Evolutionary conservation across 2,797 vertebrate species (phyloP), one percentile per base, ranked within the genome.

Genomic region (Phrynocephalus vlangalii): DNA sequence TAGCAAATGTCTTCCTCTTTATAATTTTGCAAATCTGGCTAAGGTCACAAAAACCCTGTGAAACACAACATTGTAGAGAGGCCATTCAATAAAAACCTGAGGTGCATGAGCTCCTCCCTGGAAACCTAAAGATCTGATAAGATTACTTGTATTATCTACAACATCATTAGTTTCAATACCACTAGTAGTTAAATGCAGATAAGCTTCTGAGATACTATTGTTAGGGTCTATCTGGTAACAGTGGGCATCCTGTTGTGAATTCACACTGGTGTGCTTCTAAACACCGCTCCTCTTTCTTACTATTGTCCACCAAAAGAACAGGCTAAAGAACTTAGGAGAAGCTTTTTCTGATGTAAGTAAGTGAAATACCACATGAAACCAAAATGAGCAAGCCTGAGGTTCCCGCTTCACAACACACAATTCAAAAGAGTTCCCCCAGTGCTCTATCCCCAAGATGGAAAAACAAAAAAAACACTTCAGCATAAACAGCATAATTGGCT

Each of bases 121-220:
- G 82, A 84, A 88, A 77, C 50, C 76, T 86, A 56, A 79, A 1
- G 15, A 80, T 84, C 89, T 52, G 92, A 94, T 94, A 94, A 94
- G 87, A 76, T 73, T 87, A 92, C 83, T 90, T 91, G 92, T 90
- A 92, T 93, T 94, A 94, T 94, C 94, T 89, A 91, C 90, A 92
- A 92, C 93, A 93, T 93, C 93, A 88, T 95, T 94, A 93, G 83
- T 78, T 89, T 95, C 94, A 94, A 94, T 88, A 81, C 91, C 88
- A 91, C 86, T 48, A 85, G 78, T 91, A 94, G 94, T 94, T 94
- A 94, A 90, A 87, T 66, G 85, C 70, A 94, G 94, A 93, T 86
- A 88, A 84, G 81, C 88, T 92, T 76, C 92, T 93, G 91, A 91
- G 93, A 94, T 94, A 94, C 52, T 77, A 95, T 94, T 95, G 95